Percentiles rank a stretch among this genome's conserved stretches.
Evolutionary conservation across 2,797 vertebrate species (phyloP).

Genomic region (Crypturellus tataupa): DNA sequence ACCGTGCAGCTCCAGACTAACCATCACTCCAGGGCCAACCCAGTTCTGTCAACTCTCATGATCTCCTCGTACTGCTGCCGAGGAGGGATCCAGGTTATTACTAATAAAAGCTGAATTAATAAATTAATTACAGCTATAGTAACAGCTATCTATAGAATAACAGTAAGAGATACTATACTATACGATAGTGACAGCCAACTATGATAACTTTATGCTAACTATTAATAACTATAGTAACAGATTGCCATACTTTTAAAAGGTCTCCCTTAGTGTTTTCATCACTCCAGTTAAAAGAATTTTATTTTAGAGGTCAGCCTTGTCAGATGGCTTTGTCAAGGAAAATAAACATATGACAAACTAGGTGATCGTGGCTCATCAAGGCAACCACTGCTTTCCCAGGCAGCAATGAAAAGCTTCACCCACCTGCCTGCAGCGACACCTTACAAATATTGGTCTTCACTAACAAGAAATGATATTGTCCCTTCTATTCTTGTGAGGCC

Average conservation of each 20-base stretch:
- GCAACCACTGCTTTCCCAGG: background rate
- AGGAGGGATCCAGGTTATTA: background rate
- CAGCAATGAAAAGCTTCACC: background rate
- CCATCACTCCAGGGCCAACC: background rate
- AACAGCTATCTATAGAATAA: too few relatives aligned
- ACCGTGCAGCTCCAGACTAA: background rate
- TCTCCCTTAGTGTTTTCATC: background rate
- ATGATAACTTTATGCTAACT: too few relatives aligned
- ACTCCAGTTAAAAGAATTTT: background rate
- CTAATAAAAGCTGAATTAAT: background rate
- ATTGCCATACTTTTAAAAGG: background rate
- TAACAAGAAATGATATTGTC: background rate
- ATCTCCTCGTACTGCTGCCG: background rate
- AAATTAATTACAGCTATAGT: background rate
- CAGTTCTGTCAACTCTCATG: background rate
- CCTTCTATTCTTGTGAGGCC: background rate
- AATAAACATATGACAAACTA: background rate
- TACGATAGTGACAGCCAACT: too few relatives aligned
- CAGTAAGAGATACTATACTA: too few relatives aligned
- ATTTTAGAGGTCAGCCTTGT: background rate
- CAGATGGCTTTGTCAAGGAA: background rate
- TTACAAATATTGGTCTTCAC: background rate
- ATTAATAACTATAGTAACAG: too few relatives aligned
- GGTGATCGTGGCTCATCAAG: background rate
- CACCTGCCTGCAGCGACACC: fast-evolving